Base-by-base conservation (phyloP, 2,797 vertebrate species). In the Sebastes iracundus region DNA sequence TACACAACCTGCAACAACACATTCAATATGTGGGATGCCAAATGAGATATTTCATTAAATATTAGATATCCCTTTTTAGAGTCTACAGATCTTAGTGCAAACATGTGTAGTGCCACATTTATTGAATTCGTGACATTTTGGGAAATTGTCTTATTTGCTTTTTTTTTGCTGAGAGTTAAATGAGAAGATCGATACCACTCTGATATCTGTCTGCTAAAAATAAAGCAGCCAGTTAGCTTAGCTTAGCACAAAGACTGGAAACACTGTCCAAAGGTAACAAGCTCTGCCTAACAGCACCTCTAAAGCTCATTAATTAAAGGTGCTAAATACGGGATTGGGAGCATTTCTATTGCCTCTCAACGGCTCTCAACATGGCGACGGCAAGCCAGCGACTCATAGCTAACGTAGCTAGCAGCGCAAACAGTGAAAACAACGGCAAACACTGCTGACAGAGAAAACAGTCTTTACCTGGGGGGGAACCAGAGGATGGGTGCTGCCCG, bases 1-100 rank as follows among this genome's bases (percentile, higher is more conserved):
- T 64, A 58, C 68, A 77, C 42, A 83, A n/a, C 25, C 60, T 55
- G 27, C 55, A 72, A 72, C 28, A 72, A 73, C 70, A 55, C 28
- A 12, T 23, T 69, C 14, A 30, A 27, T 72, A 20, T 59, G 25
- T 33, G 33, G 11, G 32, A 56, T 20, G 18, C 7, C 27, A 35
- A 73, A 65, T 1, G 9, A 75, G 63, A 90, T 22, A 64, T 14
- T 53, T 30, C 22, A 79, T 2, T 64, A 12, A 65, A 32, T 11
- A 71, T 38, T 4, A 12, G 7, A 49, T 16, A 60, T 6, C 33
- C 6, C 4, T 10, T 52, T 62, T 33, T n/a, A 33, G 22, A 58
- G 30, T 22, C 5, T 58, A 28, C 1, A 55, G 56, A 3, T 4
- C 5, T 32, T 4, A n/a, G 49, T 61, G 55, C 12, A 58, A 9